Evolutionary conservation across 2,888 invertebrate genomes (phyloP).

Genomic region (Neoscelio sp.): DNA sequence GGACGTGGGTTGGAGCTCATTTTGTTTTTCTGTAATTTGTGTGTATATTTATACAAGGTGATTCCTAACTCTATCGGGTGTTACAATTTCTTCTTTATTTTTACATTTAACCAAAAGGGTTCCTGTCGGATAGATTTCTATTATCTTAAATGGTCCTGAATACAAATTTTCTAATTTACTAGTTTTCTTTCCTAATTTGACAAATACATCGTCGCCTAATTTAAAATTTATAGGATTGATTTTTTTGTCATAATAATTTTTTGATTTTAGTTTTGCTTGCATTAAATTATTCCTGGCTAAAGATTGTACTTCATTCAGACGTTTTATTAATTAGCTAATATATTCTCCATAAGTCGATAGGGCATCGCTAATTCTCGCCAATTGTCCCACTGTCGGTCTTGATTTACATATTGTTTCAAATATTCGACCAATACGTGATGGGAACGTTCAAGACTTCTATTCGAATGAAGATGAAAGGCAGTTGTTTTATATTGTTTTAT

Average conservation of each 20-base stretch:
- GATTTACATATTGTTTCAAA: conserved; percentile 57
- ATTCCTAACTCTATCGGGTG: conserved; percentile 11
- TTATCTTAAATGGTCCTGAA: conserved; percentile 51
- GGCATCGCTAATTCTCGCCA: conserved; percentile 61
- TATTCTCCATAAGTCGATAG: not conserved
- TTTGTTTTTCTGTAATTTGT: no score
- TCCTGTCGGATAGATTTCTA: conserved; percentile 30
- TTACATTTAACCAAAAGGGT: no score
- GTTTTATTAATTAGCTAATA: not conserved
- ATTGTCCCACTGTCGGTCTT: conserved; percentile 60
- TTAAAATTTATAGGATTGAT: conserved; percentile 38
- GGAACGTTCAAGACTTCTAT: conserved; percentile 65
- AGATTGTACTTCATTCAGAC: conserved; percentile 32
- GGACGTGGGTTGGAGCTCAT: no score
- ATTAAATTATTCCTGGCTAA: conserved; percentile 49
- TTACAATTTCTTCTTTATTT: conserved; percentile 40
- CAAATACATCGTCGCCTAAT: conserved; percentile 53
- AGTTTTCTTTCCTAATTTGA: conserved; percentile 43
- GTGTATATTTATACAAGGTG: no score
- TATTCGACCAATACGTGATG: conserved; percentile 64
- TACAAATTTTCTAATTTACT: conserved; percentile 59
- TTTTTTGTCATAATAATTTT: conserved; percentile 50
- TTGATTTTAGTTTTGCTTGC: conserved; percentile 47
- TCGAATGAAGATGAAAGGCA: conserved; percentile 65
- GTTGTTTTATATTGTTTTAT: conserved; percentile 63